Evolutionary conservation across 1,140 invertebrate genomes (phyloP).

Genomic region (Megathymus violae): DNA sequence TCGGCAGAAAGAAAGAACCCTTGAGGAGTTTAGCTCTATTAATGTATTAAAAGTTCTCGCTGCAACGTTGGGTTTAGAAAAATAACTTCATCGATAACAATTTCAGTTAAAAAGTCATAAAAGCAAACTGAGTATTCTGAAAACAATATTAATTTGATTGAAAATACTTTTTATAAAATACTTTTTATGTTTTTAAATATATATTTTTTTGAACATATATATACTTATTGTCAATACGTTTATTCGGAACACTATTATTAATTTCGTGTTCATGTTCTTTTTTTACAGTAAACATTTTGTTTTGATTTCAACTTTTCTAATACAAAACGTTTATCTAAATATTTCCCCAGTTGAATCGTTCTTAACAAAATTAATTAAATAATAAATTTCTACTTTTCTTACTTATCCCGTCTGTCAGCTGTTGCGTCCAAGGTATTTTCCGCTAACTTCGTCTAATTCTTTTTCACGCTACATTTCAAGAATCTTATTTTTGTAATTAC

Average conservation of each 20-base stretch:
- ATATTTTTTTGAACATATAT: no score
- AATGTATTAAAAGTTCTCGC: no score
- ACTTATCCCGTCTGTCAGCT: slow-evolving; percentile 66
- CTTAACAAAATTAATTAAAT: slow-evolving; percentile 38
- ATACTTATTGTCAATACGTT: no score
- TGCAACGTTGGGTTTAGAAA: no score
- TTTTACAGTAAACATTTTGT: background rate
- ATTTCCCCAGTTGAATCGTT: slow-evolving; percentile 28
- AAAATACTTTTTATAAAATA: no score
- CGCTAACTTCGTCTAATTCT: slow-evolving; percentile 77
- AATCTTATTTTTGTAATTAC: slow-evolving; percentile 84
- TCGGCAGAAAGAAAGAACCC: background rate
- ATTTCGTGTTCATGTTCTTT: background rate
- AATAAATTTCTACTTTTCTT: slow-evolving; percentile 39
- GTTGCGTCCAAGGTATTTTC: slow-evolving; percentile 72
- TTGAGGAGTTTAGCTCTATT: background rate
- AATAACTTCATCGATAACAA: no score
- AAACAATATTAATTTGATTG: no score
- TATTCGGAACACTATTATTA: no score
- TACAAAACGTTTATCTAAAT: slow-evolving; percentile 18
- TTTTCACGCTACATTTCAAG: slow-evolving; percentile 84
- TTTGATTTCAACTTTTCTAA: slow-evolving; percentile 8
- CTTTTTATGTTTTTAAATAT: no score
- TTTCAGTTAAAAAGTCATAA: background rate
- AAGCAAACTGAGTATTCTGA: no score